Evolutionary conservation across 2,113 vertebrate genomes (phyloP).

Genomic region (Pelusios castaneus): DNA sequence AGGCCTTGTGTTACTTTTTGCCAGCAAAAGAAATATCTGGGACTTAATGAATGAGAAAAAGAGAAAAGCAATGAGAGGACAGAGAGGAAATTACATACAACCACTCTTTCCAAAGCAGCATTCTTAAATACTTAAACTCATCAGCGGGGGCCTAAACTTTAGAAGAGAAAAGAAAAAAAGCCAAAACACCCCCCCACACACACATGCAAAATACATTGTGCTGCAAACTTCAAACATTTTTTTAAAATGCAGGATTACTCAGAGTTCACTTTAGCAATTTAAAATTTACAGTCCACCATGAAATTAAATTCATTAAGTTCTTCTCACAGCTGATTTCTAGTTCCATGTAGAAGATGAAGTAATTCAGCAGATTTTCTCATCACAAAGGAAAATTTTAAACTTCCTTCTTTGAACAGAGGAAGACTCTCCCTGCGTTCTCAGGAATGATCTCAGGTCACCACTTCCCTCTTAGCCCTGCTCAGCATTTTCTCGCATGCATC

Average conservation of each 20-base stretch:
- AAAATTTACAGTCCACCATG: neutral
- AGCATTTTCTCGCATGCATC: neutral
- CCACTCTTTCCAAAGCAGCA: neutral
- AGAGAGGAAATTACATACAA: neutral
- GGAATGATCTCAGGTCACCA: neutral
- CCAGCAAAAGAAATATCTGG: neutral
- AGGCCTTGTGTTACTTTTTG: neutral
- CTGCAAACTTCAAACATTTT: neutral
- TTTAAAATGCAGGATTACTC: neutral
- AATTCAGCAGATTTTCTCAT: neutral
- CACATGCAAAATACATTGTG: neutral
- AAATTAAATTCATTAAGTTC: neutral
- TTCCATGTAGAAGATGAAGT: neutral
- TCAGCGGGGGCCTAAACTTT: neutral
- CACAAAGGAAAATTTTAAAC: too few species aligned
- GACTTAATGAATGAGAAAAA: neutral
- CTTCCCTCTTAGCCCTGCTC: neutral
- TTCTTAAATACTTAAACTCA: neutral
- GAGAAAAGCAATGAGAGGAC: rapidly evolving
- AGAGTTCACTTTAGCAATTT: neutral
- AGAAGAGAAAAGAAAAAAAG: neutral
- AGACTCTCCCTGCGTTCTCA: neutral
- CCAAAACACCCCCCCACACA: neutral
- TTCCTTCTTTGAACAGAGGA: neutral
- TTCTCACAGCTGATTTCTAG: neutral